Evolutionary conservation across 2,797 vertebrate genomes (phyloP), one percentile per base, ranked within the genome.

Genomic region (Phoeniculus purpureus): DNA sequence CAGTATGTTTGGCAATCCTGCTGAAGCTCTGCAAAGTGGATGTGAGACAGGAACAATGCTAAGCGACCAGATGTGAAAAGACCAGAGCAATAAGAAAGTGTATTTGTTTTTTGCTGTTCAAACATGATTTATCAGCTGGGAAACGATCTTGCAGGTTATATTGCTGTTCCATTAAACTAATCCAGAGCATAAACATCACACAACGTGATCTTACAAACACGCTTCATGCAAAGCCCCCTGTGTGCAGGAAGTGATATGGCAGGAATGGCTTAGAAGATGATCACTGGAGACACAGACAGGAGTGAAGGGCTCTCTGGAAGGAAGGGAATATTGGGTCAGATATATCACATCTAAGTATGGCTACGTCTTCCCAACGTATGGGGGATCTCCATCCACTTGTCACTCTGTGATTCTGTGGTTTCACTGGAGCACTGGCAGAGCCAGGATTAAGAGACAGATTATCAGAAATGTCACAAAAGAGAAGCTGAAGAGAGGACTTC

Each of bases 41-140:
- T 34, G 11, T 1, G 29, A 85, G 81, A 68, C 5, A 61, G 81
- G 79, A 87, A 43, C 56, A 90, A 67, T 74, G 86, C 92, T 96
- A 84, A 94, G 89, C 90, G 94, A 95, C 88, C 66, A 90, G 79
- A 79, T 73, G 37, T 67, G 78, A 76, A 94, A 89, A 68, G 62
- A 64, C 56, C 29, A 68, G 31, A 81, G 73, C 79, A 89, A 32
- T 52, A 93, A 64, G 90, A 81, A 90, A 89, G 23, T 37, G 11
- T 94, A 48, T 95, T 96, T 96, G 76, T 27, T 94, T 95, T 94
- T 67, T 12, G 1, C 76, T 85, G 75, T 93, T 94, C 79, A 93
- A 96, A 96, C 77, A 93, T 2, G 8, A 76, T 85, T 87, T 89
- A 79, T 79, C 76, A 87, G 54, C 60, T 85, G 89, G 73, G 76